phyloP scores from a whole-genome alignment of 2,888 invertebrate genomes.

The Rotaria macrura region DNA sequence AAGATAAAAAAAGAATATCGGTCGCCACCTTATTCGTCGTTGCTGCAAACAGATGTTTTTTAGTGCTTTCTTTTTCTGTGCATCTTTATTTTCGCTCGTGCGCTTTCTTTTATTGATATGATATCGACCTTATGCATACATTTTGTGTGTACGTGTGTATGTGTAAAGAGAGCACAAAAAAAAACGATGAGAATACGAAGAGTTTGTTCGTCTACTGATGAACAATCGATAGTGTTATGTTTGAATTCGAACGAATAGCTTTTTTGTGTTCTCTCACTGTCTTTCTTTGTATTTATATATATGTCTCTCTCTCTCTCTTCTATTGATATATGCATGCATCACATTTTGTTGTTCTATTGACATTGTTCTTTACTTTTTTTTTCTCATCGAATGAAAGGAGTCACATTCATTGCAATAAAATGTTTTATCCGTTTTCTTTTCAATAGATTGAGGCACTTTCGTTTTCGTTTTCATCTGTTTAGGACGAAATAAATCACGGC shows the following conservation, averaged over 20 bases:
- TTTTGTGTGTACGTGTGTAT: neutral
- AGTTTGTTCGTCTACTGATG: neutral
- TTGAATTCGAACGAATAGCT: neutral
- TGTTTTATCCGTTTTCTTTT: neutral
- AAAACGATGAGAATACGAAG: too few relatives aligned
- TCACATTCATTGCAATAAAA: slow-evolving; percentile 6
- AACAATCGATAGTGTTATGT: neutral
- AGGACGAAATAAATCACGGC: neutral
- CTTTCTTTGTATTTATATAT: neutral
- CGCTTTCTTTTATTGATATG: neutral
- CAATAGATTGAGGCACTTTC: neutral
- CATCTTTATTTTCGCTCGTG: slow-evolving; percentile 1
- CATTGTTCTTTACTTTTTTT: neutral
- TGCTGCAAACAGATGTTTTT: neutral
- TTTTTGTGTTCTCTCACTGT: neutral
- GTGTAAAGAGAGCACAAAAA: neutral
- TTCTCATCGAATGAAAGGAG: neutral
- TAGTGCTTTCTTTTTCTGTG: neutral
- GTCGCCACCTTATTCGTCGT: neutral
- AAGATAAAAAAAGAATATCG: neutral
- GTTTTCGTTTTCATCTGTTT: neutral
- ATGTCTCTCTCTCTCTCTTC: neutral
- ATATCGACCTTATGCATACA: neutral
- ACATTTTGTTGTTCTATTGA: neutral
- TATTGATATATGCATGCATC: neutral